Base-by-base conservation (phyloP, 2,113 vertebrate genomes). In the Gallinago paraguaiae region DNA sequence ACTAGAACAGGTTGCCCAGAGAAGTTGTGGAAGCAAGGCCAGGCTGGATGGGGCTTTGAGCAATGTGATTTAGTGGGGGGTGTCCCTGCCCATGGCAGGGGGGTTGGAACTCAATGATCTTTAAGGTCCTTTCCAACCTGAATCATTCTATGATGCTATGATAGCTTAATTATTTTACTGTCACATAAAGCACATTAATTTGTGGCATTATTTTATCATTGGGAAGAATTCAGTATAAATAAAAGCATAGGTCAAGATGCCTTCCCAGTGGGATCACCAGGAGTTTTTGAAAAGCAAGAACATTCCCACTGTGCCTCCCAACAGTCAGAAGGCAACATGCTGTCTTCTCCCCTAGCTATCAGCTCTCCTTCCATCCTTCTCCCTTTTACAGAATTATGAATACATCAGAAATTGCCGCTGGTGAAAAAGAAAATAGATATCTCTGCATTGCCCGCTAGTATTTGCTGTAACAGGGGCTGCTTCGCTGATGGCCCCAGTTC, bases 141-240 rank as follows among this genome's bases (percentile, higher is more conserved):
- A 54, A 54, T 17, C 53, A 30, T 54, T 54, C 28, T 17, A 17
- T 54, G 53, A 54, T 54, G 17, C 28, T 54, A 30, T 54, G 28
- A 30, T 57, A 71, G 22, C 22, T 53, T 75, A 30, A 69, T 87
- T 82, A 43, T 83, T 83, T 79, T 78, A 17, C 23, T 78, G 35
- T 69, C 11, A 2, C 39, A 43, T 82, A 46, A 84, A 84, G 3
- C 57, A 76, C 1, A 0, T 27, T 78, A 71, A 89, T 92, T 87
- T 90, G 24, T 93, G 48, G 5, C 23, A 64, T 64, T 92, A 48
- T 94, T 93, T 94, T 84, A 90, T 84, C 61, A 17, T 79, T 75
- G 84, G 30, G 56, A 89, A 84, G 48, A 79, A 46, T 84, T 92
- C 1, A 1, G 28, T 50, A 30, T 75, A 79, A 93, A 72, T 53